A percentile compares a stretch with the other conserved stretches of the same genome.
phyloP scores from a whole-genome alignment of 2,888 invertebrate genomes.

The Caenorhabditis becei region DNA sequence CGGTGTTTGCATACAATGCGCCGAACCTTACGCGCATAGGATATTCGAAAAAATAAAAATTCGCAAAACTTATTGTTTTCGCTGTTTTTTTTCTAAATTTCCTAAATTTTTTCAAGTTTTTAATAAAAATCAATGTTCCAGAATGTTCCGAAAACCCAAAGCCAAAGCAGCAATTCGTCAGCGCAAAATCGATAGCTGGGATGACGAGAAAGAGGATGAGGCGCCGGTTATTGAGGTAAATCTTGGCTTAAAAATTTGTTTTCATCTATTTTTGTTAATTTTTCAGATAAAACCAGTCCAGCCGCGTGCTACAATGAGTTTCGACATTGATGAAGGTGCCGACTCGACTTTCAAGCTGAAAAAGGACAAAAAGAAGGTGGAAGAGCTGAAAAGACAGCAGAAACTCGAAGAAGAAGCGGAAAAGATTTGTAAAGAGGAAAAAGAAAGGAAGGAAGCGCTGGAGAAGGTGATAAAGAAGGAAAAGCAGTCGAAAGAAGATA shows the following conservation, averaged over 20 bases:
- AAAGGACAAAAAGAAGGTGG: constrained; percentile 73
- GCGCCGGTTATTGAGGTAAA: constrained; percentile 12
- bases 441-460: constrained; percentile 44
- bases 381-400: constrained; percentile 68
- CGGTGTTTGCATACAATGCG: constrained; percentile 36
- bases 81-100: not conserved
- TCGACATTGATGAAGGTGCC: constrained; percentile 75
- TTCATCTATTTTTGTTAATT: not conserved
- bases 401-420: constrained; percentile 67
- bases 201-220: constrained; percentile 46
- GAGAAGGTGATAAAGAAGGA: constrained; percentile 55
- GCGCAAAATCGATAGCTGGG: constrained; percentile 55
- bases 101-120: not conserved
- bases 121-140: constrained; percentile 14
- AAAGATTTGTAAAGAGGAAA: constrained; percentile 53
- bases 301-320: constrained; percentile 69
- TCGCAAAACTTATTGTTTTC: not conserved
- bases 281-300: constrained; percentile 6
- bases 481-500: constrained; percentile 53
- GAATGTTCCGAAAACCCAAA: constrained; percentile 79
- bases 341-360: constrained; percentile 73
- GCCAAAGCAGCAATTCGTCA: constrained; percentile 70
- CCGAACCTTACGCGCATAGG: constrained; percentile 18
- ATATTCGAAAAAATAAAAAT: constrained; percentile 19
- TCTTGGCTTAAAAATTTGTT: not conserved